Evolutionary conservation across 1,140 invertebrate species (phyloP).

Genomic region (Panulirus ornatus): DNA sequence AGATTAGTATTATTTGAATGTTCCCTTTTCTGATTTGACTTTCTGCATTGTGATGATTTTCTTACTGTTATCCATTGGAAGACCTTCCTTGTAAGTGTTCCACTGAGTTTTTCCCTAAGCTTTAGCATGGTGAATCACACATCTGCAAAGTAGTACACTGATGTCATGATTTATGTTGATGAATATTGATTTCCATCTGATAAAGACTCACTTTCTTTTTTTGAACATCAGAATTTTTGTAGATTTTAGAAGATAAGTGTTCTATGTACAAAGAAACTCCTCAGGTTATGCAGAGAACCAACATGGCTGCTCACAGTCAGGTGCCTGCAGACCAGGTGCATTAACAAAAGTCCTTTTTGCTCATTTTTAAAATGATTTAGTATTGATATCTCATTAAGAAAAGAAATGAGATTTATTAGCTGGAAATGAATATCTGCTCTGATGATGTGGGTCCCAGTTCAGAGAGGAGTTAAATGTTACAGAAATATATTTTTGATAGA

Average conservation of each 20-base stretch:
- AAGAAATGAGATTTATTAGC: neutral
- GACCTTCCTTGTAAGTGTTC: conserved; percentile 16
- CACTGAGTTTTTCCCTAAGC: neutral
- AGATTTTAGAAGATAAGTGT: too few species aligned
- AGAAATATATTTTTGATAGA: too few species aligned
- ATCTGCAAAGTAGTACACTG: neutral
- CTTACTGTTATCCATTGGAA: conserved; percentile 16
- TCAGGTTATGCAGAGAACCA: too few species aligned
- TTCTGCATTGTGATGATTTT: neutral
- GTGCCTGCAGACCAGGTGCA: too few species aligned
- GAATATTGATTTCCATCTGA: neutral
- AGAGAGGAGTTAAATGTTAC: neutral
- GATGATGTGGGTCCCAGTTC: neutral
- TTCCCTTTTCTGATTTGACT: neutral
- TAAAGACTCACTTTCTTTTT: neutral
- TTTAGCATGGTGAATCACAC: neutral
- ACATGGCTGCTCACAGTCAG: too few species aligned
- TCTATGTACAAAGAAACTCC: too few species aligned
- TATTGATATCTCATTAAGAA: too few species aligned
- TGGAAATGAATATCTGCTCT: neutral
- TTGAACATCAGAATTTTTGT: too few species aligned
- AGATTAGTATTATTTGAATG: neutral
- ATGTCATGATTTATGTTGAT: neutral
- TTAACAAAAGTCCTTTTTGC: too few species aligned
- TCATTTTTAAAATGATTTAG: too few species aligned